Percentiles rank a stretch among this genome's conserved stretches.
phyloP scores from a whole-genome alignment of 37 sponge, comb jelly and placozoan genomes.

The Ianthella basta region DNA sequence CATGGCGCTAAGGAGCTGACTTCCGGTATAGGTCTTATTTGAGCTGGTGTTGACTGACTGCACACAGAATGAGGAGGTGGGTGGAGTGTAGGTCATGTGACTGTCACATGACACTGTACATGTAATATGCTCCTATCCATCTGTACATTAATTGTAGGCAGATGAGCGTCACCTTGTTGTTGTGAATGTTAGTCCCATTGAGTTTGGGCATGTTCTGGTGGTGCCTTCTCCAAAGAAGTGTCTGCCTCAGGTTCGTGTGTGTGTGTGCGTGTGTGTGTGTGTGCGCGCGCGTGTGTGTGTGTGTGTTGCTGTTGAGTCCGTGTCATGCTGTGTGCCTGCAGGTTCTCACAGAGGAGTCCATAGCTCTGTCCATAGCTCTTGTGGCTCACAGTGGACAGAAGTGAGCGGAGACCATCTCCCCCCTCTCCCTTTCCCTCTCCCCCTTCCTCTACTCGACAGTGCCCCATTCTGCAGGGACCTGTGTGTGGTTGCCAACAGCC shows the following conservation, averaged over 20 bases:
- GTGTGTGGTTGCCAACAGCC: constrained; percentile 76
- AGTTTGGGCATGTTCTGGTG: constrained; percentile 66
- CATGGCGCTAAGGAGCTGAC: background rate
- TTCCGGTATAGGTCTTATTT: background rate
- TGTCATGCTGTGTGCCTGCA: background rate
- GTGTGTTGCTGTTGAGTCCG: too few relatives aligned
- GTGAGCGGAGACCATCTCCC: constrained; percentile 29
- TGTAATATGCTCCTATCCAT: background rate
- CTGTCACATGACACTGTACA: background rate
- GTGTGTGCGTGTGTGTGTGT: constrained; percentile 11
- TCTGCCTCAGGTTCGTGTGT: constrained; percentile 72
- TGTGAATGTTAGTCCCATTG: constrained; percentile 85
- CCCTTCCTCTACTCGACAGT: background rate
- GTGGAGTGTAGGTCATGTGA: background rate
- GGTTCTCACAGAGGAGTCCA: constrained; percentile 55
- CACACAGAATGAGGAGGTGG: background rate
- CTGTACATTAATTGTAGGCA: background rate
- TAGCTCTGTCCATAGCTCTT: constrained; percentile 55
- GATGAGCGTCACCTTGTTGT: constrained; percentile 33
- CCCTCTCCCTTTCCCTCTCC: background rate
- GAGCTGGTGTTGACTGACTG: background rate
- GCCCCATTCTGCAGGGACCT: constrained; percentile 42
- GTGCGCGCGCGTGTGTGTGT: background rate
- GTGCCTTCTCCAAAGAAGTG: constrained; percentile 58
- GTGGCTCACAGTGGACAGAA: constrained; percentile 55